These are phyloP conservation scores for Crioceris asparagi DNA, from an alignment of 2,888 invertebrate genomes.

Conservation along the genomic window DNA sequence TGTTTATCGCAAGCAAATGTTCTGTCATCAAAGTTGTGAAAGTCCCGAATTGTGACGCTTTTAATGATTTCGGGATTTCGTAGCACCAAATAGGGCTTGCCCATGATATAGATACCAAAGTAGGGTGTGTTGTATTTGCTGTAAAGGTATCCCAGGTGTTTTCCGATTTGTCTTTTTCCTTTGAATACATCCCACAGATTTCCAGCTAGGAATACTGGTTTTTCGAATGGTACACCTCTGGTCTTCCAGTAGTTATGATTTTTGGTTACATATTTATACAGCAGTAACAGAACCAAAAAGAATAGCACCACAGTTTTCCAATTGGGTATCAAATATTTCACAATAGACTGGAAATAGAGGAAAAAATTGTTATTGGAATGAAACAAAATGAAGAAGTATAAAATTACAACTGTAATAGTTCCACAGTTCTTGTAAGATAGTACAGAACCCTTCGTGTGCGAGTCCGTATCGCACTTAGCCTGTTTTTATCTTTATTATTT, in stretches of 20 bases:
- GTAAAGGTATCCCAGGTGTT: constrained; percentile 32
- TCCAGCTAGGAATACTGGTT: constrained; percentile 23
- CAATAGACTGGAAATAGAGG: no score
- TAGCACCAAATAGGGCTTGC: constrained; percentile 39
- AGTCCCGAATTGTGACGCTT: constrained; percentile 38
- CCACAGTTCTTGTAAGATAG: no score
- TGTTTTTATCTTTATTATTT: no score
- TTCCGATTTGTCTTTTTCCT: constrained; percentile 30
- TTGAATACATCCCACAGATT: constrained; percentile 26
- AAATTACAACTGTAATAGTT: no score
- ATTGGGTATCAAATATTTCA: no score
- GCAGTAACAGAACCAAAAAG: constrained; percentile 10
- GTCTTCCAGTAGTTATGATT: constrained; percentile 25
- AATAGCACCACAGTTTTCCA: constrained; percentile 15
- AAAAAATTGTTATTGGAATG: no score
- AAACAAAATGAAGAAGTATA: no score
- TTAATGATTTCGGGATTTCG: constrained; percentile 39
- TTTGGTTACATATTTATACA: constrained; percentile 20
- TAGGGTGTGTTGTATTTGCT: constrained; percentile 26
- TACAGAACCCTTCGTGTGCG: no score
- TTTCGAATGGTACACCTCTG: constrained; percentile 23
- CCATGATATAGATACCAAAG: constrained; percentile 40
- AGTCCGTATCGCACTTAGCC: no score
- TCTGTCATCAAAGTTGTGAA: constrained; percentile 40
- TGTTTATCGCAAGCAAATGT: constrained; percentile 39